Base-by-base conservation (phyloP, 2,888 invertebrate species). In the Eilema depressum region DNA sequence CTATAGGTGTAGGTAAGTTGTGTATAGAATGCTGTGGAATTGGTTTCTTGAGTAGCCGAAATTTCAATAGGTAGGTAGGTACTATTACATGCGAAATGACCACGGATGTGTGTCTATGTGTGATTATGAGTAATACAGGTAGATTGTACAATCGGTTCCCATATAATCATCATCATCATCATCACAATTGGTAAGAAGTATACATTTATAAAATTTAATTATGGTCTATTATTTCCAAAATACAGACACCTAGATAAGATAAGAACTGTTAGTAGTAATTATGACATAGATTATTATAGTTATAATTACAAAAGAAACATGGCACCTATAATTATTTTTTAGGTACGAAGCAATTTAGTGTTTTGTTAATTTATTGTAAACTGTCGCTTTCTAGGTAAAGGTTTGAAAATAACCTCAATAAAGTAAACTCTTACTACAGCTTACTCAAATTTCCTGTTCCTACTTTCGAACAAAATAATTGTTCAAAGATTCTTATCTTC, bases 401-500 rank as follows among this genome's bases (percentile, higher is more conserved):
- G n/a, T 53, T 20, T 47, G 1, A 47, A 28, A 47, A 30, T 28
- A 30, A 26, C 17, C 33, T 33, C n/a, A 47, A 25, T 79, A 76
- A 77, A 75, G 69, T 71, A 64, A 82, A 78, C 82, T 77, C 78
- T 81, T 83, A 82, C 80, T 78, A 69, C 67, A 77, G n/a, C n/a
- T 26, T 47, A 80, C 80, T 83, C 78, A 82, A 78, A 82, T 84
- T 78, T 79, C 79, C 74, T 80, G 72, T 82, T 81, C 79, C 78
- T 78, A 75, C 82, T 79, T 81, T 74, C 74, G 76, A 80, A 78
- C 71, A 69, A 73, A 77, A 81, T 79, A 56, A 74, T 81, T 78
- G 69, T 75, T 70, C 71, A 75, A 77, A 75, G 75, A 70, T 68
- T 85, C 66, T 85, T 88, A 89, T 89, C 88, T 85, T 37, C 63